These are phyloP conservation scores for Pantala flavescens DNA, from an alignment of 1,140 invertebrate genomes.

Conservation along the genomic window DNA sequence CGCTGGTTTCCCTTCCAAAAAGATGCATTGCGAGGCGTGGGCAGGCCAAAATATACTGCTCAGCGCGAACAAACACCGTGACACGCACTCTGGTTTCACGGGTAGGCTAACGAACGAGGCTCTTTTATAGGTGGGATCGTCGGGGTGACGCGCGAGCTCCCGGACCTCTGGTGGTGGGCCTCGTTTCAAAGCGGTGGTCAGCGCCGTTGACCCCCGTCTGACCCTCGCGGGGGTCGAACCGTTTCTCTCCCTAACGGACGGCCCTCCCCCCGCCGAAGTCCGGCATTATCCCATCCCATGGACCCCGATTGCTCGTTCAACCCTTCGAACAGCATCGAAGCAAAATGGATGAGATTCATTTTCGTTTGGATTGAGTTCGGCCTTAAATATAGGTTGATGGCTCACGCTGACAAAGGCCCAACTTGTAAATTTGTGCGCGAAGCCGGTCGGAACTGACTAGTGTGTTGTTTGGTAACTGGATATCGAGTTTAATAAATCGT, in stretches of 20 bases:
- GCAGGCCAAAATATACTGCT: constrained; percentile 5
- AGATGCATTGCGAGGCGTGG: constrained; percentile 2
- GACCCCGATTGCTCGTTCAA: neutral
- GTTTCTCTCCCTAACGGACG: neutral
- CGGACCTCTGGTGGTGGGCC: neutral
- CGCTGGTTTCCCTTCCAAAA: neutral
- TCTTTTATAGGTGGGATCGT: neutral
- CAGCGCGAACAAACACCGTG: constrained; percentile 6
- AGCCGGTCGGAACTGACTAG: neutral
- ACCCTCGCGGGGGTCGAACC: neutral
- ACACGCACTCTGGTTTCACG: constrained; percentile 3
- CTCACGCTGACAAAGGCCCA: neutral
- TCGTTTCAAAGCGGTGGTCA: neutral
- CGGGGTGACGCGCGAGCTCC: neutral
- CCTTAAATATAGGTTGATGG: constrained; percentile 10
- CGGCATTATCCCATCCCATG: neutral
- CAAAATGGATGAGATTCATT: constrained; percentile 2
- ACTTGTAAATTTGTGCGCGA: neutral
- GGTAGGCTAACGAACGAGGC: constrained; percentile 1
- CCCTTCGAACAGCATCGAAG: neutral
- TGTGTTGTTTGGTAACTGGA: constrained; percentile 9
- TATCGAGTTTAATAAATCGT: neutral
- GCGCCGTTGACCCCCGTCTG: neutral
- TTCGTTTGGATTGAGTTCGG: neutral
- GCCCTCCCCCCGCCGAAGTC: neutral